A percentile compares a stretch with the other conserved stretches of the same genome.
These are phyloP conservation scores for Erythrocebus patas DNA, from an alignment of 2,113 vertebrate genomes.

Conservation along the genomic window DNA sequence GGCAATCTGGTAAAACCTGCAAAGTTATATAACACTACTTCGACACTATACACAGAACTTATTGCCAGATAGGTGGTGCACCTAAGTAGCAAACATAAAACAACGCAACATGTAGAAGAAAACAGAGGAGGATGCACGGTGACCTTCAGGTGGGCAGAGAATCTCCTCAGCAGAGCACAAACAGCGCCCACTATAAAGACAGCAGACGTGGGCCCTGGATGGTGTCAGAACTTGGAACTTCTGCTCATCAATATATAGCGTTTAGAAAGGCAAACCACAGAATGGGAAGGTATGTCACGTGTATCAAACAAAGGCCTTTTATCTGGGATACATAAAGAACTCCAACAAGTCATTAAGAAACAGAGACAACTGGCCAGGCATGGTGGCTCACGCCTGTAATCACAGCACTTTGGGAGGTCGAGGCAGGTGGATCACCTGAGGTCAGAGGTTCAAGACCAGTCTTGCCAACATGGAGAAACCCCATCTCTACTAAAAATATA, in stretches of 20 bases:
- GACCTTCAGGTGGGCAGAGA: no score
- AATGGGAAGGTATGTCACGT: fast-evolving
- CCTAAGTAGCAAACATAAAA: not conserved
- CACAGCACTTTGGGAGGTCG: not conserved
- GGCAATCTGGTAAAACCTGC: not conserved
- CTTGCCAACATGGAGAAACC: not conserved
- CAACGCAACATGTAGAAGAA: not conserved
- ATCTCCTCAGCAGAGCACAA: not conserved
- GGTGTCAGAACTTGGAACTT: fast-evolving
- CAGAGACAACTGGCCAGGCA: not conserved
- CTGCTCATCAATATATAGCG: not conserved
- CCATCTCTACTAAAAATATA: not conserved
- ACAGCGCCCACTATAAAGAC: not conserved
- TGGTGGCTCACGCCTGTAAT: not conserved
- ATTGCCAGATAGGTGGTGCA: not conserved
- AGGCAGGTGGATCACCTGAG: not conserved
- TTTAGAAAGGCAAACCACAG: not conserved
- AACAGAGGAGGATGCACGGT: not conserved
- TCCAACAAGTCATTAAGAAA: not conserved
- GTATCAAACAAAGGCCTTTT: not conserved
- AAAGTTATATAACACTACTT: not conserved
- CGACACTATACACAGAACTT: not conserved
- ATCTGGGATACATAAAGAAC: not conserved
- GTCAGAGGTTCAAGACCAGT: not conserved
- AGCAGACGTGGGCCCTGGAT: fast-evolving